Evolutionary conservation across 1,140 invertebrate species (phyloP).

Genomic region (Gryon sp.): DNA sequence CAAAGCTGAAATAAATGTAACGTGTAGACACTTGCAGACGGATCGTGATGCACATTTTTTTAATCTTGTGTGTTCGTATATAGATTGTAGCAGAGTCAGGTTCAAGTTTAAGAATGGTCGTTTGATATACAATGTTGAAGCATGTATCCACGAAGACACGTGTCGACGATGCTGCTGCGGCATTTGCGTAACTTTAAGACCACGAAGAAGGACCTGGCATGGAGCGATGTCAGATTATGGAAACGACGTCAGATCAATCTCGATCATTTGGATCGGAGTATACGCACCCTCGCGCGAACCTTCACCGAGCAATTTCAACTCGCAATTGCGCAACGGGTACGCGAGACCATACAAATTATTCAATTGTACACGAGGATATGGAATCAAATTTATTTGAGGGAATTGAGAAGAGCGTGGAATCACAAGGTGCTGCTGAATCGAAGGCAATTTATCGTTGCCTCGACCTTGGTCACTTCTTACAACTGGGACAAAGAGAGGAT

Average conservation of each 20-base stretch:
- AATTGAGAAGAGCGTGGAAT: conserved; percentile 80
- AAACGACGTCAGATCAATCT: conserved; percentile 49
- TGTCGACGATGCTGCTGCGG: conserved; percentile 38
- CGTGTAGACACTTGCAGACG: too few species aligned
- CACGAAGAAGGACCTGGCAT: conserved; percentile 4
- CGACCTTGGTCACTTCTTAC: conserved; percentile 76
- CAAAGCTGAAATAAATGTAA: too few species aligned
- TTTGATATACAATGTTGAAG: conserved; percentile 18
- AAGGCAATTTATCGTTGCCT: conserved; percentile 76
- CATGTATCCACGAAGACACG: conserved; percentile 33
- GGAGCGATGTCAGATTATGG: conserved; percentile 21
- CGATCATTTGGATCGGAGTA: conserved; percentile 69
- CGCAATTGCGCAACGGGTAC: conserved; percentile 82
- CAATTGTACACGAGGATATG: conserved; percentile 83
- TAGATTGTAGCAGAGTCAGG: too few species aligned
- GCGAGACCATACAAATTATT: conserved; percentile 82
- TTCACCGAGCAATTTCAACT: conserved; percentile 84
- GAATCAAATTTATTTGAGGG: conserved; percentile 81
- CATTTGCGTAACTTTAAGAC: conserved; percentile 17
- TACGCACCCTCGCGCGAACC: conserved; percentile 68
- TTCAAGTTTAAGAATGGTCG: conserved; percentile 21
- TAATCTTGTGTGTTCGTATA: too few species aligned
- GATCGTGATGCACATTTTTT: too few species aligned
- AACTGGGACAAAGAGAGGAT: conserved; percentile 82
- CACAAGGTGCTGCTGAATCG: conserved; percentile 72